Conservation (phyloP, 2,113 vertebrate species). For the Sinocyclocheilus anshuiensis region DNA sequence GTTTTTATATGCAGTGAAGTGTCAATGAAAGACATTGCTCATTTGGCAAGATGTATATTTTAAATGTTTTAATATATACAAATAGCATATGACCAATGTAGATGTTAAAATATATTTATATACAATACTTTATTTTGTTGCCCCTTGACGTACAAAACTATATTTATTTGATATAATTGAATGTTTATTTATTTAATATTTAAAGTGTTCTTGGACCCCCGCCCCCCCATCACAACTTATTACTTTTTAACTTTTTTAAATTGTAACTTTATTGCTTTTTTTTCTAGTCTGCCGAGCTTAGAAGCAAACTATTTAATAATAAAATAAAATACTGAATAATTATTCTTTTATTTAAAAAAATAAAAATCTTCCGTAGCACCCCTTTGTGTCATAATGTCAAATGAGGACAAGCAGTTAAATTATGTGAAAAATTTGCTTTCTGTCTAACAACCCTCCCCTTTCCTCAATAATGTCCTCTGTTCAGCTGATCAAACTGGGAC, state of each 20-base stretch:
- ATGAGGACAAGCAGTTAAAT: background rate
- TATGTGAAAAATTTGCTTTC: background rate
- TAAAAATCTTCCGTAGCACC: background rate
- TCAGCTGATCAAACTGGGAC: slow-evolving; percentile 41
- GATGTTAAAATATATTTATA: background rate
- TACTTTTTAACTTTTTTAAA: background rate
- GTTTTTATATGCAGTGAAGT: background rate
- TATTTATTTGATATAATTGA: background rate
- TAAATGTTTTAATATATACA: background rate
- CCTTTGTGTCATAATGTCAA: background rate
- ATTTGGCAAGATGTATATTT: background rate
- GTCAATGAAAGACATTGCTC: background rate
- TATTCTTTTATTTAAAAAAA: too few relatives aligned
- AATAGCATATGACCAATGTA: background rate
- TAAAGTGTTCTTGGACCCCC: too few relatives aligned
- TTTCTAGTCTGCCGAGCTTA: background rate
- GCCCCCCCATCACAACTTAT: background rate
- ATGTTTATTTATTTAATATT: too few relatives aligned
- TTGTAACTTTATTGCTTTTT: too few relatives aligned
- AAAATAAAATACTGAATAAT: background rate
- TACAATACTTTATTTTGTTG: background rate
- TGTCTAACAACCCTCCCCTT: slow-evolving; percentile 22
- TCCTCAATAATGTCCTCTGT: slow-evolving; percentile 7
- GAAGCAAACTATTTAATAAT: background rate
- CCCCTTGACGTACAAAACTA: background rate